A percentile compares a stretch with the other conserved stretches of the same genome.
Evolutionary conservation across 2,113 vertebrate species (phyloP).

Genomic region (Condylura cristata): DNA sequence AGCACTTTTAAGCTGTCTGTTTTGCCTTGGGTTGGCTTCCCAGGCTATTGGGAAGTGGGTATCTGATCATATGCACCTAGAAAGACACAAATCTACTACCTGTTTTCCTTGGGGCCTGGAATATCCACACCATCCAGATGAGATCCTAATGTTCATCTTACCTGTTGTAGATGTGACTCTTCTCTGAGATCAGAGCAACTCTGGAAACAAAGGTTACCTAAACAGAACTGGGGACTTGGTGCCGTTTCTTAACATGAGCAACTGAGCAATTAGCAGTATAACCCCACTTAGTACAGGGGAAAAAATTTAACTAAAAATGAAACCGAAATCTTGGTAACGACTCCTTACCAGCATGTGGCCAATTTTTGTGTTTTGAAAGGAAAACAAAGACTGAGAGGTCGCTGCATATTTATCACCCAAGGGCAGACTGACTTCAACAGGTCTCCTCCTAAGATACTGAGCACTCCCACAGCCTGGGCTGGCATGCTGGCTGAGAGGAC

Average conservation of each 20-base stretch:
- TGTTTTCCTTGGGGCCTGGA: neutral
- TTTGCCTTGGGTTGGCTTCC: neutral
- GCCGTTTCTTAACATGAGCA: neutral
- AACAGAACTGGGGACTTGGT: neutral
- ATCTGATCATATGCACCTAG: neutral
- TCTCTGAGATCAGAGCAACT: neutral
- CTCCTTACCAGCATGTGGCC: neutral
- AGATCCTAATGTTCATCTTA: neutral
- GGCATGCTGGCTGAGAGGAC: neutral
- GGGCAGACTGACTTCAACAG: neutral
- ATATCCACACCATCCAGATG: neutral
- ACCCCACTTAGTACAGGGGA: neutral
- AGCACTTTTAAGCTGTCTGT: neutral
- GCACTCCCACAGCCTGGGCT: neutral
- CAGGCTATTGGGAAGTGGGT: neutral
- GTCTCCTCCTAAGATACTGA: neutral
- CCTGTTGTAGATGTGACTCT: neutral
- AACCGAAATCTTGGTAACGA: conserved; percentile 51
- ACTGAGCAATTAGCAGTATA: neutral
- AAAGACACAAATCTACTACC: conserved; percentile 53
- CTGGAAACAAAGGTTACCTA: conserved; percentile 20
- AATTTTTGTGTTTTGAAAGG: conserved; percentile 40
- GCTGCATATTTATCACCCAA: neutral
- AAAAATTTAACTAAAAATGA: conserved; percentile 56
- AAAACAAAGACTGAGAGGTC: conserved; percentile 28